Percentiles rank a stretch among this genome's conserved stretches.
Conservation (phyloP, 2,888 invertebrate species). For the Iselma pallidipennis region DNA sequence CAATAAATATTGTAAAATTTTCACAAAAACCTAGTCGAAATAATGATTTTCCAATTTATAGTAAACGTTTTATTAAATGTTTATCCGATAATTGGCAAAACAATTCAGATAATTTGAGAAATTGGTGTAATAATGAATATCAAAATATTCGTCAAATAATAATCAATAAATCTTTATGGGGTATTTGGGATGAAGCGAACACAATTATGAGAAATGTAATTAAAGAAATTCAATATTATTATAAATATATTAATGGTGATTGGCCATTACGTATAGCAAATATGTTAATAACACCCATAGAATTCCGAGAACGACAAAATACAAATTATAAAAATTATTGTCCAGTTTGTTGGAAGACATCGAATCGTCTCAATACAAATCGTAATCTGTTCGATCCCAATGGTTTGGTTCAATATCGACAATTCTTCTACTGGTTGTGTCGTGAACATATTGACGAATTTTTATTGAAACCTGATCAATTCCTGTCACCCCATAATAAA, state of each 20-base stretch:
- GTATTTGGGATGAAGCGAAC: constrained; percentile 57
- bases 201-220: constrained; percentile 52
- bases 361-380: constrained; percentile 50
- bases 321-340: constrained; percentile 62
- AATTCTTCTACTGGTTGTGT: constrained; percentile 67
- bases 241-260: constrained; percentile 55
- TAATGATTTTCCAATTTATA: constrained; percentile 35
- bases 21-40: not conserved
- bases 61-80: constrained; percentile 52
- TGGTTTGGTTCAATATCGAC: constrained; percentile 62
- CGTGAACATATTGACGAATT: constrained; percentile 59
- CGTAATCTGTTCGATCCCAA: constrained; percentile 59
- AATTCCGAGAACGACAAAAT: constrained; percentile 59
- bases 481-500: constrained; percentile 51
- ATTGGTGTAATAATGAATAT: constrained; percentile 60
- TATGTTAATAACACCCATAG: constrained; percentile 62
- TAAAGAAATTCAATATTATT: constrained; percentile 59
- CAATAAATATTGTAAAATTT: constrained; percentile 51
- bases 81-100: constrained; percentile 57
- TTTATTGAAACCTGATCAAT: constrained; percentile 54
- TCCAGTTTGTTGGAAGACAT: constrained; percentile 61
- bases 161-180: constrained; percentile 62
- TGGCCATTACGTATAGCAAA: constrained; percentile 58
- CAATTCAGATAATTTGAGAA: constrained; percentile 50
- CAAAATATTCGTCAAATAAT: constrained; percentile 61